Percentiles rank a stretch among this genome's conserved stretches.
Conservation (phyloP, 2,888 invertebrate genomes). For the Allacma fusca region DNA sequence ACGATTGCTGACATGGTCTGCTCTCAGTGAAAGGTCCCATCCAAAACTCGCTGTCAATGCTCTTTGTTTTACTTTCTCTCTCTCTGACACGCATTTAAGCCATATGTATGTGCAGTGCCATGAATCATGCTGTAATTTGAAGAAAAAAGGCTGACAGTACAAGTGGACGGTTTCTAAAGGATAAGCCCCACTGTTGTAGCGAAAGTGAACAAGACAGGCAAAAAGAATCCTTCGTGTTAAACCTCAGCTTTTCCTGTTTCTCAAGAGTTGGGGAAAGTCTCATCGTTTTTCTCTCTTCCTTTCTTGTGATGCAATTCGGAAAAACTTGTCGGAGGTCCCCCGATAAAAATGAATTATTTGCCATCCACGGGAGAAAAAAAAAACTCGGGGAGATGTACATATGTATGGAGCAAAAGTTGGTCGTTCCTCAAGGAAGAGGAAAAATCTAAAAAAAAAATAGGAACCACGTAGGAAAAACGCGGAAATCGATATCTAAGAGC, state of each 20-base stretch:
- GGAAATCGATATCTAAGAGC: constrained; percentile 43
- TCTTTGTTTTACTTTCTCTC: too few relatives aligned
- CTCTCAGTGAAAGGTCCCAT: too few relatives aligned
- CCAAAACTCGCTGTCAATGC: too few relatives aligned
- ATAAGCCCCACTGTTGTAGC: too few relatives aligned
- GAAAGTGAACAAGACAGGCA: too few relatives aligned
- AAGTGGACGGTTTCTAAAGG: too few relatives aligned
- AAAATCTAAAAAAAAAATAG: too few relatives aligned
- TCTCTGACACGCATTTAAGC: too few relatives aligned
- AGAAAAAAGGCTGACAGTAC: too few relatives aligned
- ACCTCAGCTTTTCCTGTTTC: neutral
- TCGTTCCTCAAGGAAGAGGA: constrained; percentile 14
- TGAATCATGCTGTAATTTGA: too few relatives aligned
- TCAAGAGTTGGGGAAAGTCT: constrained; percentile 4
- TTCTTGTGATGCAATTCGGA: constrained; percentile 34
- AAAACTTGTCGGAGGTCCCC: constrained; percentile 44
- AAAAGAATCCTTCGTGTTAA: neutral
- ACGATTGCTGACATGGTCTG: too few relatives aligned
- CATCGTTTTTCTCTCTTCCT: constrained; percentile 24
- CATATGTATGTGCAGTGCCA: too few relatives aligned
- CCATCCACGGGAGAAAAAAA: constrained; percentile 8
- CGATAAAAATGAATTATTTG: constrained; percentile 61
- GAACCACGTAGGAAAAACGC: constrained; percentile 27
- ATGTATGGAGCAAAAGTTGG: constrained; percentile 20
- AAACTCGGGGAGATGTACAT: neutral